Percentiles rank a stretch among this genome's conserved stretches.
Conservation (phyloP, 2,113 vertebrate genomes). For the Pheucticus melanocephalus region DNA sequence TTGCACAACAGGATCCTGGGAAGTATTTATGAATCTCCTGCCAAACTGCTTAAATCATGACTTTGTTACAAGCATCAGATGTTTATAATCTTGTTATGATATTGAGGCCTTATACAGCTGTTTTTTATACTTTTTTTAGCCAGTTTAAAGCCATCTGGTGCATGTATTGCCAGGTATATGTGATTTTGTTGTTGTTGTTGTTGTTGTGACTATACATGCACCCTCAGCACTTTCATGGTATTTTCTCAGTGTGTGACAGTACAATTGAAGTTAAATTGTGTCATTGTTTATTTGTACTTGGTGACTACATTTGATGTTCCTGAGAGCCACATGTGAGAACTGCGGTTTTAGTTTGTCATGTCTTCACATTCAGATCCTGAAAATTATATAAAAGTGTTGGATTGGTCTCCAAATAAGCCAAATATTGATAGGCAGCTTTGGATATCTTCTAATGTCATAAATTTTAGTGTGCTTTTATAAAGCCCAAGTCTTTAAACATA, state of each 20-base stretch:
- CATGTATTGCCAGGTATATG: neutral
- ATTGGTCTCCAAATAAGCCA: neutral
- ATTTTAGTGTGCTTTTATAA: neutral
- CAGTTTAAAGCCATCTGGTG: slow-evolving; percentile 8
- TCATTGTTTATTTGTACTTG: neutral
- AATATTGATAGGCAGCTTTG: neutral
- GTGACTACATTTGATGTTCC: neutral
- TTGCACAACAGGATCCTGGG: neutral
- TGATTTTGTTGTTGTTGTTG: neutral
- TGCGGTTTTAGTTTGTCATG: neutral
- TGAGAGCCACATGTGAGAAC: neutral
- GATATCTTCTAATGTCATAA: neutral
- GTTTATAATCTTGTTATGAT: slow-evolving; percentile 6
- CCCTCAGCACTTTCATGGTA: neutral
- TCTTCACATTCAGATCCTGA: neutral
- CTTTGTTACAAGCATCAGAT: neutral
- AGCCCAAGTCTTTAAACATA: neutral
- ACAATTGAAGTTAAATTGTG: neutral
- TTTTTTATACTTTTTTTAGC: neutral
- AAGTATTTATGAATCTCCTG: neutral
- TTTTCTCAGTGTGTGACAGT: neutral
- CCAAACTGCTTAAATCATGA: neutral
- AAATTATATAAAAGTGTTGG: neutral
- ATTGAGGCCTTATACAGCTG: neutral
- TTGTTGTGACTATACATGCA: neutral